Evolutionary conservation across 2,113 vertebrate species (phyloP), one percentile per base, ranked within the genome.

Genomic region (Picathartes gymnocephalus): DNA sequence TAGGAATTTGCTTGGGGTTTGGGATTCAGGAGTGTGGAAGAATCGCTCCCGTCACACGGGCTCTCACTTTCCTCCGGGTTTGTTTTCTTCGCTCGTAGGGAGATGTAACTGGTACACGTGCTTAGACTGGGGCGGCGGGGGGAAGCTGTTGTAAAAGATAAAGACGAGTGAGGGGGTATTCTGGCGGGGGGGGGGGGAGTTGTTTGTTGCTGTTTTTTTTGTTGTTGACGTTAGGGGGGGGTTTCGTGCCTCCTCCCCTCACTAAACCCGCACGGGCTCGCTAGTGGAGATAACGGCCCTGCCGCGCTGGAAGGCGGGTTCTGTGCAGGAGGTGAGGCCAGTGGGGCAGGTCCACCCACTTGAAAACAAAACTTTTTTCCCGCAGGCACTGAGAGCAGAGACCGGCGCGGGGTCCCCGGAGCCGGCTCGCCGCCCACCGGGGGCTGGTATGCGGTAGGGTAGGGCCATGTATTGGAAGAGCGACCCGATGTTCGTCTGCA

Each of bases 391-490:
- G 94, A 86, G 91, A 93, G 96, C 97, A 96, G 94, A 95, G 91
- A 88, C 44, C 61, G 86, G 87, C 90, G 73, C 82, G 78, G 92
- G 92, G 83, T 81, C 69, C 91, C 71, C 76, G 77, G 85, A 85
- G 82, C 47, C 40, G 90, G 69, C 76, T 54, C 64, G 61, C 72
- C 47, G 51, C 81, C 87, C 95, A 91, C 42, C 45, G 14, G 82
- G 92, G 94, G 95, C 70, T 96, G 98, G 97, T 58, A 97, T 98
- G 98, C 88, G 92, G 95, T 80, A 92, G 84, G 31, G 84, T 62
- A 60, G 97, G 88, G 98, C 97, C 98, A 99, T 99, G 99, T 99
- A 99, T 97, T 99, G 99, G 99, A 99, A 99, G 98, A 98, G 98
- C 53, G 98, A 98, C 79, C 97, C 97, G 77, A 98, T 98, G 98